Base-by-base conservation (phyloP, 2,113 vertebrate species). In the Orycteropus afer region DNA sequence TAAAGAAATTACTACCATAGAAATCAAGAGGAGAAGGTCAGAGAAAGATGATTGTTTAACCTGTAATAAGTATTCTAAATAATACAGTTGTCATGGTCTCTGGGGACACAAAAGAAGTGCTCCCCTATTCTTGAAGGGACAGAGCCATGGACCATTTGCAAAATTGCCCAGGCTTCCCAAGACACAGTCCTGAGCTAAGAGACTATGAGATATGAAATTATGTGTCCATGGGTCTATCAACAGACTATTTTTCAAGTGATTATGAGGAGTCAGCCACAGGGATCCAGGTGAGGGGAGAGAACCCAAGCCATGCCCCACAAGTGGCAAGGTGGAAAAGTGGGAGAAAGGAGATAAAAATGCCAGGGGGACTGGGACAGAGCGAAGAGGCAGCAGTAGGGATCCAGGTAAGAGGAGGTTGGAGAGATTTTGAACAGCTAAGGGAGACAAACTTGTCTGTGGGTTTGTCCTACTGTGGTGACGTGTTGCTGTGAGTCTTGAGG, bases 231-330 rank as follows among this genome's bases (percentile, higher is more conserved):
- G 51, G 40, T 84, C 11, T 40, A 94, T 93, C 40, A 80, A 69
- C 45, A 93, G 57, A 78, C 57, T 22, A 47, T 78, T 88, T 95
- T 85, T 83, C 65, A 90, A 93, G n/a, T 86, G 80, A 93, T 67
- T 57, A 47, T 67, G 7, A 47, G 23, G n/a, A n/a, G n/a, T n/a
- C n/a, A n/a, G n/a, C n/a, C n/a, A n/a, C n/a, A n/a, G n/a, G n/a
- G n/a, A n/a, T n/a, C n/a, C n/a, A n/a, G n/a, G n/a, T n/a, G n/a
- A n/a, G n/a, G n/a, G n/a, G n/a, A n/a, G n/a, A n/a, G n/a, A n/a
- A n/a, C n/a, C n/a, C n/a, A n/a, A n/a, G n/a, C n/a, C n/a, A n/a
- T n/a, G n/a, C n/a, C n/a, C n/a, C n/a, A n/a, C n/a, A n/a, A n/a
- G n/a, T n/a, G n/a, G n/a, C n/a, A n/a, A n/a, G n/a, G n/a, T n/a